Conservation (phyloP, 2,113 vertebrate species). For the Ceuthmochares aereus region DNA sequence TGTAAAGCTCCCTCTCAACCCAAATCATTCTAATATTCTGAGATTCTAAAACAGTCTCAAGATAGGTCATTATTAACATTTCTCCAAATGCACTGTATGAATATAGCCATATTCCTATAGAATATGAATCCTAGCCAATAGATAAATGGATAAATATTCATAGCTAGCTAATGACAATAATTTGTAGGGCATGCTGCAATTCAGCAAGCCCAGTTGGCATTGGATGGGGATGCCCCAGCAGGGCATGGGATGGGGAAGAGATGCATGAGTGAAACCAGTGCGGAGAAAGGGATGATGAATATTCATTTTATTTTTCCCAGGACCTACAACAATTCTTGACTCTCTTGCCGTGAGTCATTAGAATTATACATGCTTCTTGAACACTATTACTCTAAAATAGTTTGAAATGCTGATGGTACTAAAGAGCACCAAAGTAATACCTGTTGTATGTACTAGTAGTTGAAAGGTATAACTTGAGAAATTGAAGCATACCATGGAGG, state of each 20-base stretch:
- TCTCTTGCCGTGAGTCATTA: not conserved
- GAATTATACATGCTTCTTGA: not conserved
- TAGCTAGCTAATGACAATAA: not conserved
- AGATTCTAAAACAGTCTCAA: not conserved
- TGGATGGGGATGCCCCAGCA: too few relatives aligned
- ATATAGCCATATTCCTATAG: not conserved
- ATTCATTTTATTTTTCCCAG: not conserved
- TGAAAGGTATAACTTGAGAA: not conserved
- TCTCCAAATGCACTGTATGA: not conserved
- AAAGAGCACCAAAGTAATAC: not conserved
- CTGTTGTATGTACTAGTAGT: not conserved
- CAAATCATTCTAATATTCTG: too few relatives aligned
- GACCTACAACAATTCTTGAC: not conserved
- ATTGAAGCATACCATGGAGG: not conserved
- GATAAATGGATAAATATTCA: not conserved
- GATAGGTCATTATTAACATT: not conserved
- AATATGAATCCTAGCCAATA: not conserved
- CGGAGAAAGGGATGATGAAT: not conserved
- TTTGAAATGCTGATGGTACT: not conserved
- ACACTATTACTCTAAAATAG: not conserved
- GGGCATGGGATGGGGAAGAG: not conserved
- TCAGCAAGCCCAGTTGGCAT: not conserved
- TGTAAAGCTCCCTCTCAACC: too few relatives aligned
- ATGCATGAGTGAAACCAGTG: not conserved
- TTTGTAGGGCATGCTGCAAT: not conserved